A percentile compares a stretch with the other conserved stretches of the same genome.
These are phyloP conservation scores for Hozukius guyotensis DNA, from an alignment of 2,797 vertebrate species.

Conservation along the genomic window DNA sequence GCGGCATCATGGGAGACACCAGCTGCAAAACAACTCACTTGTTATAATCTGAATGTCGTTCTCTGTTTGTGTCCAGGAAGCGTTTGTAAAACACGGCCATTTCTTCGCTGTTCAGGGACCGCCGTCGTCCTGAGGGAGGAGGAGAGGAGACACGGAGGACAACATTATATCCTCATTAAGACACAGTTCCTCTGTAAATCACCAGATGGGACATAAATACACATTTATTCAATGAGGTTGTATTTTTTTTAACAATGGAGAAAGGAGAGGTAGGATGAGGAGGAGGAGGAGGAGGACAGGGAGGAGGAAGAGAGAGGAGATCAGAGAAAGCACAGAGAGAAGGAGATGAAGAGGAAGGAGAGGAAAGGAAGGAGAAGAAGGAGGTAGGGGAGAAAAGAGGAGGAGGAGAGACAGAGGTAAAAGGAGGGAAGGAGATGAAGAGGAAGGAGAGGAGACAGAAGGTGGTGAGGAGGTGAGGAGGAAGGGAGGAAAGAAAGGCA, in stretches of 20 bases:
- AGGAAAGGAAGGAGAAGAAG: neutral
- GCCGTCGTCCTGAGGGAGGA: slow-evolving; percentile 85
- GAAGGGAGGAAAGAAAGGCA: neutral
- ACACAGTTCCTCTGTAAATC: neutral
- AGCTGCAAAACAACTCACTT: slow-evolving; percentile 81
- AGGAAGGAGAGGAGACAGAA: neutral
- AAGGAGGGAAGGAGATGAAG: neutral
- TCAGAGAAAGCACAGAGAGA: neutral
- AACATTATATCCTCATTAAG: neutral
- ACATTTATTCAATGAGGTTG: neutral
- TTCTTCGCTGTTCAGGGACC: slow-evolving; percentile 87
- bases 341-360: neutral
- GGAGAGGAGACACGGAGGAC: neutral
- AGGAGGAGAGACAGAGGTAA: neutral
- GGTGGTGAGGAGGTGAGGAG: neutral
- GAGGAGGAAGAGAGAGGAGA: neutral
- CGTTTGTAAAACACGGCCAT: slow-evolving; percentile 96
- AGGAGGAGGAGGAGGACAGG: neutral
- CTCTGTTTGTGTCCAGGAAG: slow-evolving; percentile 91
- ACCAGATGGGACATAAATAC: neutral
- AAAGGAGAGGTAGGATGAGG: neutral
- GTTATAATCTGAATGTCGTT: slow-evolving; percentile 91
- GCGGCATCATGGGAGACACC: neutral
- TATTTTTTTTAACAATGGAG: neutral
- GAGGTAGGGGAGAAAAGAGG: neutral